Base-by-base conservation (phyloP, 2,797 vertebrate species). In the Cirrhinus molitorella region DNA sequence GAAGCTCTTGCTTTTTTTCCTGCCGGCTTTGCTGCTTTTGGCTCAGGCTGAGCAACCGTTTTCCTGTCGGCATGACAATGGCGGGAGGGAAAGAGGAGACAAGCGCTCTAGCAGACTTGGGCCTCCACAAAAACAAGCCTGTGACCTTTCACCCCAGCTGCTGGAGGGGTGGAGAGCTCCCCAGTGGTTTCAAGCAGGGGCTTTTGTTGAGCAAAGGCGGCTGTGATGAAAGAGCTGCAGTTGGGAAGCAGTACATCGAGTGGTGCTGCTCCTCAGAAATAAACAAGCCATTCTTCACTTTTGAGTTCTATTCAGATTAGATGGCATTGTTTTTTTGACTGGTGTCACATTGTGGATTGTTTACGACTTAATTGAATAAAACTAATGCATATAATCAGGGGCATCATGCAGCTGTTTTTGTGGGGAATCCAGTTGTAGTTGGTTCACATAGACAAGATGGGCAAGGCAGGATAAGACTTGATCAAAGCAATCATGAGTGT, bases 51-150 rank as follows among this genome's bases (percentile, higher is more conserved):
- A 79, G 55, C 23, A 21, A 84, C 59, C 12, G 49, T 86, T 90
- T 92, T 90, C 81, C 87, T 87, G 91, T 93, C 82, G 49, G 87
- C 87, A 91, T 94, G 93, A 92, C 92, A 90, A 94, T 91, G 80
- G 80, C 80, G 83, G 80, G 83, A 79, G 77, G 61, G 49, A 70
- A 70, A 68, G 77, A 57, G 61, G 45, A 59, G 63, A 34, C 40
- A 11, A 85, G 31, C 19, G 37, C 75, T 88, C 70, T 83, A 78
- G 63, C 83, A 85, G 63, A 84, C 63, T 57, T 63, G 37, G 37
- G 57, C 55, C 79, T 82, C 81, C 87, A 85, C 79, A 87, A 86
- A 81, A 86, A 86, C 83, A 88, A 85, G 65, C 83, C 81, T 72
- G 70, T 85, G 85, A 90, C 84, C 89, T 89, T 73, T 88, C 68